These are phyloP conservation scores for Drosophila gaucha DNA, from an alignment of 2,888 invertebrate species.

Conservation along the genomic window DNA sequence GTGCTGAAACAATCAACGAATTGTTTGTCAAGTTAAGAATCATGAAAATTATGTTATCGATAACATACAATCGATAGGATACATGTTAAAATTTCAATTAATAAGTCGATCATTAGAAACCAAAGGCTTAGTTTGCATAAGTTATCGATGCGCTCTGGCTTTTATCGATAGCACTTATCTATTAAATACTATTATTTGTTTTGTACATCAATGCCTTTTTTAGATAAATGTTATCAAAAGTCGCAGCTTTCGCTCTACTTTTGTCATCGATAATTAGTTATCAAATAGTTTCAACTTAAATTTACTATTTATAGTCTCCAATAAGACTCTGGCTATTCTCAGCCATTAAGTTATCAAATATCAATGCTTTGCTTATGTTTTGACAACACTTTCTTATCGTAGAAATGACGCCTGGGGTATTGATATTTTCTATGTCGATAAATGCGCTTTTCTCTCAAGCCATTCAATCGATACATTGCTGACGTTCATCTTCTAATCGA, in stretches of 20 bases:
- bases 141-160: neutral
- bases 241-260: no score
- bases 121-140: neutral
- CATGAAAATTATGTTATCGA: slow-evolving; percentile 11
- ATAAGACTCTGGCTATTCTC: no score
- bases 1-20: slow-evolving; percentile 3
- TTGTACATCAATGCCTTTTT: neutral
- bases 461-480: neutral
- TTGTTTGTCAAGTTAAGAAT: slow-evolving; percentile 4
- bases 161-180: neutral
- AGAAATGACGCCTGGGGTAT: no score
- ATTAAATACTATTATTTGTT: no score
- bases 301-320: no score
- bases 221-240: neutral
- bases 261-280: neutral
- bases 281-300: no score
- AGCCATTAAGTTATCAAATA: no score
- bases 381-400: no score
- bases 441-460: no score
- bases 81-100: no score
- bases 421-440: neutral
- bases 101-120: neutral
- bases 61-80: neutral
- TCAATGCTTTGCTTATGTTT: no score
- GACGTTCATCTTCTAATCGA: neutral